Evolutionary conservation across 2,113 vertebrate species (phyloP), one percentile per base, ranked within the genome.

Genomic region (Rhegmatorhina hoffmannsi): DNA sequence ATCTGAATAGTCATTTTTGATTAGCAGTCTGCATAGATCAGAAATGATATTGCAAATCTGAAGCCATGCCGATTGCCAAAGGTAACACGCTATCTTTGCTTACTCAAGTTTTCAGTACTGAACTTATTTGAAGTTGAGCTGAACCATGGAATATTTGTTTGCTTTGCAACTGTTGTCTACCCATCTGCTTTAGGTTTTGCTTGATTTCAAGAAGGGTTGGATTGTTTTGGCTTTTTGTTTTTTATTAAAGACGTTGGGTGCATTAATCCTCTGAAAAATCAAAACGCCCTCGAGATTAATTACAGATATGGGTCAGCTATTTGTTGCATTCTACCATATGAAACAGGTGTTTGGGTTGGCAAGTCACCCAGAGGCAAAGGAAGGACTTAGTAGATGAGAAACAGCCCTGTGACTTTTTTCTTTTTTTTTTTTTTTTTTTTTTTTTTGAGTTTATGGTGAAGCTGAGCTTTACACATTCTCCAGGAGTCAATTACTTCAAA

Each of bases 121-220:
- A 93, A 86, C 12, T 77, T 94, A 80, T 19, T 83, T 94, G 82
- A 95, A 88, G 90, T 59, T 86, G 64, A 94, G 64, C 50, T 93
- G 90, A 97, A 83, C 79, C 68, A 67, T 59, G 38, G 43, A 94
- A 59, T 80, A 47, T 40, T 81, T 95, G 66, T 84, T 96, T 89
- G 79, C 26, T 92, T 94, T 95, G 75, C 81, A 93, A 70, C 38
- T 53, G 82, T 94, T 96, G 84, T 85, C 78, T 94, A 85, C 70
- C 43, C 90, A 90, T 86, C 90, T 96, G 95, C 89, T 95, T 95
- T 96, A 93, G 69, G 89, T 95, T 97, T 94, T 84, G 14, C 33
- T 91, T 76, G 43, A 77, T 84, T 92, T 95, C 86, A 75, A 68
- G 80, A 81, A 60, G 49, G 29, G 11, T 50, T 89, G 89, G 47